A percentile compares a stretch with the other conserved stretches of the same genome.
phyloP scores from a whole-genome alignment of 2,113 vertebrate species.

The Origma solitaria region DNA sequence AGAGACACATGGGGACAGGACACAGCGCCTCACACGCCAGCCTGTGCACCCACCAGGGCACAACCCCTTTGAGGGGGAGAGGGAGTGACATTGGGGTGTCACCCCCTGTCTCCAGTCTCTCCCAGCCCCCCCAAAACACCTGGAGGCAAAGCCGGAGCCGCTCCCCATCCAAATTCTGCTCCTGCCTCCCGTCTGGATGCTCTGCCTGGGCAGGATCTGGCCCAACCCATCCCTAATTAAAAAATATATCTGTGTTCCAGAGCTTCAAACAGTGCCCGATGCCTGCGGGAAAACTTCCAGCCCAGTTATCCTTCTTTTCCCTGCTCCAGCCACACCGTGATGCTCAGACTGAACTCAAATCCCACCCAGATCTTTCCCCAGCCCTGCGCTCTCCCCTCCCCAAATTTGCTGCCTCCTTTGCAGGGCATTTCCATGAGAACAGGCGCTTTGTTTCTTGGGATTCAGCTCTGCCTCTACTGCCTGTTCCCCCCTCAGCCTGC shows the following conservation, averaged over 20 bases:
- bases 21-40: fast-evolving
- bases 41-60: not conserved
- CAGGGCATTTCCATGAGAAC: slow-evolving; percentile 19
- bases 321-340: not conserved
- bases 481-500: not conserved
- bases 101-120: not conserved
- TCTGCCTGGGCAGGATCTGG: not conserved
- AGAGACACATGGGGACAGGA: not conserved
- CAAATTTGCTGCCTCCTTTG: not conserved
- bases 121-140: not conserved
- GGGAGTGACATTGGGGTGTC: too few relatives aligned
- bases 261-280: not conserved
- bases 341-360: fast-evolving
- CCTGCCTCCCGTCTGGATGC: not conserved
- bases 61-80: not conserved
- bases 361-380: not conserved
- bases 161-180: not conserved
- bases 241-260: not conserved
- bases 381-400: not conserved
- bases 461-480: not conserved
- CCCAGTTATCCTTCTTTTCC: not conserved
- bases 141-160: not conserved
- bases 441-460: not conserved
- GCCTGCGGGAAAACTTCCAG: slow-evolving; percentile 48
- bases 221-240: not conserved